Evolutionary conservation across 2,888 invertebrate species (phyloP).

Genomic region (Dioctria rufipes): DNA sequence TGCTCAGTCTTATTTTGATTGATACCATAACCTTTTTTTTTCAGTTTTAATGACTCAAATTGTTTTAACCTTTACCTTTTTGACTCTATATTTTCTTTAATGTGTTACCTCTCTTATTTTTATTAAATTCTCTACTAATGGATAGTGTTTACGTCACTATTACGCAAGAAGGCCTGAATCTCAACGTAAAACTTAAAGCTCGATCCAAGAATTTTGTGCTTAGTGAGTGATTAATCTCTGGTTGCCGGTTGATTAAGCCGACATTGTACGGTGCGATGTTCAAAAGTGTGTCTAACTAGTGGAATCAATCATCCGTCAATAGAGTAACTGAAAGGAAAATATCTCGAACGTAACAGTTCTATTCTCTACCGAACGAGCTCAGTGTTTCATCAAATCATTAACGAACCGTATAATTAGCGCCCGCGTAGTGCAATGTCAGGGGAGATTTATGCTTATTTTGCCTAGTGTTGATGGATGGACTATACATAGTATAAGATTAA

Average conservation of each 20-base stretch:
- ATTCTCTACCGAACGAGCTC: conserved; percentile 8
- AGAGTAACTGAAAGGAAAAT: conserved; percentile 20
- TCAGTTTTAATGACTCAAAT: too few species aligned
- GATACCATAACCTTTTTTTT: too few species aligned
- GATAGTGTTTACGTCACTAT: conserved; percentile 7
- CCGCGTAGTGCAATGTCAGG: conserved; percentile 27
- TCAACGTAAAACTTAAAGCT: neutral
- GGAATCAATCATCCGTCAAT: conserved; percentile 52
- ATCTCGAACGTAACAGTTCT: conserved; percentile 41
- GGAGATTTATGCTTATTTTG: conserved; percentile 23
- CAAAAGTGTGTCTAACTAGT: conserved; percentile 45
- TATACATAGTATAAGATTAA: too few species aligned
- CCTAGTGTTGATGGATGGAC: conserved; percentile 19
- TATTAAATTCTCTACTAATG: conserved; percentile 4
- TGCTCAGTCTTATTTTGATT: too few species aligned
- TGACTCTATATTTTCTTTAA: too few species aligned
- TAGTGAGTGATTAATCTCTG: conserved; percentile 47
- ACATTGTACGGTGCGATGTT: conserved; percentile 6
- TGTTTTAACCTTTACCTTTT: too few species aligned
- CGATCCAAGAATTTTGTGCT: conserved; percentile 14
- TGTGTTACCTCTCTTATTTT: neutral
- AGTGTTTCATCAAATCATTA: conserved; percentile 52
- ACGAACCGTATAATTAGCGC: conserved; percentile 52
- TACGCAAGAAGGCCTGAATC: neutral
- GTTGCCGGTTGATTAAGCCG: conserved; percentile 49